A percentile compares a stretch with the other conserved stretches of the same genome.
phyloP scores from a whole-genome alignment of 2,113 vertebrate genomes.

The Puntigrus tetrazona region DNA sequence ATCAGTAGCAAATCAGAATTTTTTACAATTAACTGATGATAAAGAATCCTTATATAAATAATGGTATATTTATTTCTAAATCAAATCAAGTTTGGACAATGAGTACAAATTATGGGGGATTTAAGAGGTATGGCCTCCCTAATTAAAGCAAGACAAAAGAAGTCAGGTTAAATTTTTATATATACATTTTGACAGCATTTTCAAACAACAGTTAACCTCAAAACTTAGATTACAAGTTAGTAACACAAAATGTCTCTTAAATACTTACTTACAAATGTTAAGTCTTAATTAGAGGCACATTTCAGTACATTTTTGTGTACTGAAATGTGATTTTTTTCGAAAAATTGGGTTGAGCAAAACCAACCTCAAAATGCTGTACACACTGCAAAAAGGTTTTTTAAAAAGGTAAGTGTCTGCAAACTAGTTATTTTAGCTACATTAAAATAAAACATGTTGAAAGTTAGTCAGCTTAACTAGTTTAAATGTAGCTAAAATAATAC shows the following conservation, averaged over 20 bases:
- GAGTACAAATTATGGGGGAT: neutral
- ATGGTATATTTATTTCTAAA: neutral
- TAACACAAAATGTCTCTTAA: neutral
- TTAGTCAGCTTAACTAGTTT: no score
- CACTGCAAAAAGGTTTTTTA: no score
- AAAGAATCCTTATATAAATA: neutral
- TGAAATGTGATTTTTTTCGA: no score
- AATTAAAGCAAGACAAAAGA: neutral
- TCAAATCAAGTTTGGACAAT: neutral
- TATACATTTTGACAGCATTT: neutral
- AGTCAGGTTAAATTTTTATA: neutral
- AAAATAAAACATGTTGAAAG: no score
- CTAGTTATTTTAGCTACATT: no score
- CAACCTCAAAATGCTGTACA: neutral
- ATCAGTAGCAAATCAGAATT: neutral
- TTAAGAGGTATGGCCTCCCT: neutral
- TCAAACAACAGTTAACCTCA: conserved; percentile 4
- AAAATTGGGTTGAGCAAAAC: neutral
- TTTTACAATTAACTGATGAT: neutral
- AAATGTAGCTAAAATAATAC: no score
- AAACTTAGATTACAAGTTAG: neutral
- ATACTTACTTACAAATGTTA: neutral
- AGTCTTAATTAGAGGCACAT: neutral
- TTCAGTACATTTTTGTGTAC: neutral
- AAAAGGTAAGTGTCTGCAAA: no score